A percentile compares a stretch with the other conserved stretches of the same genome.
Conservation (phyloP, 2,113 vertebrate species). For the Spea bombifrons region DNA sequence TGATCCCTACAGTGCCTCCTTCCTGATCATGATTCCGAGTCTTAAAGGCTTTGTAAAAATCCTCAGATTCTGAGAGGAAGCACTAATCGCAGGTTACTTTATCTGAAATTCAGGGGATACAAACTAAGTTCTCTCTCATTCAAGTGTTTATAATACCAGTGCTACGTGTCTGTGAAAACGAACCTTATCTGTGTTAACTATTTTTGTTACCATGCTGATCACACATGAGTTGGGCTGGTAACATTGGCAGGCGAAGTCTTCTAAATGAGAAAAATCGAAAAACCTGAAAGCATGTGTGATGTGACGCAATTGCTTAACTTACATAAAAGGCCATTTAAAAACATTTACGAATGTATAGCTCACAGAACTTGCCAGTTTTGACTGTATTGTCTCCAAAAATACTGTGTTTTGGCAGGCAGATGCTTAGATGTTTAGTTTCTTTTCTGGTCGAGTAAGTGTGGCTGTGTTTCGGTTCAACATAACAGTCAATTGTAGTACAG, state of each 20-base stretch:
- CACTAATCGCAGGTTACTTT: constrained; percentile 35
- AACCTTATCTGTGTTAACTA: neutral
- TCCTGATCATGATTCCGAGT: constrained; percentile 32
- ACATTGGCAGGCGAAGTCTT: neutral
- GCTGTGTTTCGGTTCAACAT: too few relatives aligned
- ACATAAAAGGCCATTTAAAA: too few relatives aligned
- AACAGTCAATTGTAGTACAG: too few relatives aligned
- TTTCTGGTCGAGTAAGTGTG: too few relatives aligned
- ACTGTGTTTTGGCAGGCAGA: too few relatives aligned
- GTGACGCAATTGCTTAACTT: too few relatives aligned
- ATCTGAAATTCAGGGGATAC: constrained; percentile 20
- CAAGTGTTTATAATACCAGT: neutral
- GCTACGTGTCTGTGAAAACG: neutral
- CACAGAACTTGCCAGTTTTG: too few relatives aligned
- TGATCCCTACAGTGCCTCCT: constrained; percentile 39
- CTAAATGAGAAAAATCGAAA: too few relatives aligned
- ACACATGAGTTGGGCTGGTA: neutral
- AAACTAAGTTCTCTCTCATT: neutral
- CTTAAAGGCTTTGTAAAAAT: constrained; percentile 28
- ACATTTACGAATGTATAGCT: too few relatives aligned
- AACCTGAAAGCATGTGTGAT: too few relatives aligned
- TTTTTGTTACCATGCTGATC: neutral
- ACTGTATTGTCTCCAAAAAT: too few relatives aligned
- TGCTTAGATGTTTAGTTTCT: too few relatives aligned
- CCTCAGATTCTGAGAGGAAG: constrained; percentile 17